A percentile compares a stretch with the other conserved stretches of the same genome.
Conservation (phyloP, 2,797 vertebrate species). For the Scolopax bukidnonensis region DNA sequence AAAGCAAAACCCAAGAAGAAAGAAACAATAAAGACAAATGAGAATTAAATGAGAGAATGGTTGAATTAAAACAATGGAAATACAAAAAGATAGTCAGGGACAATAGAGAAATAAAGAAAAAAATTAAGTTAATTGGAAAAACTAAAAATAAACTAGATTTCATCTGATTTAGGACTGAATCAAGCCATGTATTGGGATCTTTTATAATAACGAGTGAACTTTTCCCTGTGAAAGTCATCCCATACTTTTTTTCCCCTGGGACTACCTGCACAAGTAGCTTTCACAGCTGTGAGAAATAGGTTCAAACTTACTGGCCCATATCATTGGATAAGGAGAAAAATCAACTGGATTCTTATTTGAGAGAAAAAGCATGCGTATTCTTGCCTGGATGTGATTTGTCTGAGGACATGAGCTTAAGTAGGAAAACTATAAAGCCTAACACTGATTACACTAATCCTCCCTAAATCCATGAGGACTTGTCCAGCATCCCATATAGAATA, state of each 20-base stretch:
- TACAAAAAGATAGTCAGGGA: background rate
- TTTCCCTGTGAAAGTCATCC: background rate
- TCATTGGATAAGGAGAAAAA: background rate
- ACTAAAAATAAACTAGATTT: background rate
- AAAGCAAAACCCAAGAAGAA: background rate
- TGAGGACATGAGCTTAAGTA: conserved; percentile 34
- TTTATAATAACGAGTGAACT: background rate
- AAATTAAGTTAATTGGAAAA: background rate
- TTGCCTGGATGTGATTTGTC: background rate
- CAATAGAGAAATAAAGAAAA: background rate
- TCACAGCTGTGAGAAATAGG: background rate
- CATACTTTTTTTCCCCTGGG: background rate
- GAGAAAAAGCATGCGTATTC: background rate
- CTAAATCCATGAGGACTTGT: conserved; percentile 26
- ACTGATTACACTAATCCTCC: conserved; percentile 41
- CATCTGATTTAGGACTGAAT: background rate
- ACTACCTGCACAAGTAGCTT: background rate
- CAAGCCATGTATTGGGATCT: background rate
- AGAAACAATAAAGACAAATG: background rate
- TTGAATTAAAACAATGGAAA: background rate
- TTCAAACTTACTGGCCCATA: background rate
- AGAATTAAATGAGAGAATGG: background rate
- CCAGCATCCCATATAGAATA: background rate
- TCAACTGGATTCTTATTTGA: background rate
- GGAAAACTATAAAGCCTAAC: conserved; percentile 21